Percentiles rank a stretch among this genome's conserved stretches.
Conservation (phyloP, 2,797 vertebrate genomes). For the Chrosomus eos region DNA sequence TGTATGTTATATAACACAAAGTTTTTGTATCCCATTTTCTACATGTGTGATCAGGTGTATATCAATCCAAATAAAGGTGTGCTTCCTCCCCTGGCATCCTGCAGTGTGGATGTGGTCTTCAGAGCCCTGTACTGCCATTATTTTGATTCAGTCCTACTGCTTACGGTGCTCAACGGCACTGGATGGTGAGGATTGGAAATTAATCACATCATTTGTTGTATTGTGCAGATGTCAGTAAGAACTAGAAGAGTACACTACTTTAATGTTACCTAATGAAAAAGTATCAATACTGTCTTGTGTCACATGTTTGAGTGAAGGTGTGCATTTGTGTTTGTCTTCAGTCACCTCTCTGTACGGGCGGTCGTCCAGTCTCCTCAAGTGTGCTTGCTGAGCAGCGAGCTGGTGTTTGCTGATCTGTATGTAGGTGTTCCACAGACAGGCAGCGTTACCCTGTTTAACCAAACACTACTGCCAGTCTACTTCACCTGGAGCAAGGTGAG, state of each 20-base stretch:
- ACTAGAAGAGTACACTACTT: neutral
- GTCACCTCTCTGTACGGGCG: conserved; percentile 85
- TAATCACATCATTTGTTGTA: neutral
- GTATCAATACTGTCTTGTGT: neutral
- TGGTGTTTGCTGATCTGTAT: conserved; percentile 82
- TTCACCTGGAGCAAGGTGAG: conserved; percentile 87
- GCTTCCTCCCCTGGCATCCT: conserved; percentile 76
- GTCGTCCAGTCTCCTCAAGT: conserved; percentile 85
- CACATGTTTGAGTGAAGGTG: neutral
- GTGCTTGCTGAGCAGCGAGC: conserved; percentile 81
- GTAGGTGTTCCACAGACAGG: conserved; percentile 76
- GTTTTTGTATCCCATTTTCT: neutral
- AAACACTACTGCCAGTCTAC: conserved; percentile 82
- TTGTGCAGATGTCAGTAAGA: neutral
- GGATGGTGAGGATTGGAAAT: conserved; percentile 84
- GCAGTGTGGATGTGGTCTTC: conserved; percentile 80
- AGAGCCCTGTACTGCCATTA: conserved; percentile 75
- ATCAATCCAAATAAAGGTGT: conserved; percentile 80
- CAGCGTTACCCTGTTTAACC: conserved; percentile 82
- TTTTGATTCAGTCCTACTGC: conserved; percentile 82
- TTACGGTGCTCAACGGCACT: conserved; percentile 84
- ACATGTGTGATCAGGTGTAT: conserved; percentile 68
- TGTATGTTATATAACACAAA: neutral
- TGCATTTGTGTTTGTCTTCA: conserved; percentile 62
- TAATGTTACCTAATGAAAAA: neutral